phyloP scores from a whole-genome alignment of 2,888 invertebrate species.

The Carpatolechia fugitivella region DNA sequence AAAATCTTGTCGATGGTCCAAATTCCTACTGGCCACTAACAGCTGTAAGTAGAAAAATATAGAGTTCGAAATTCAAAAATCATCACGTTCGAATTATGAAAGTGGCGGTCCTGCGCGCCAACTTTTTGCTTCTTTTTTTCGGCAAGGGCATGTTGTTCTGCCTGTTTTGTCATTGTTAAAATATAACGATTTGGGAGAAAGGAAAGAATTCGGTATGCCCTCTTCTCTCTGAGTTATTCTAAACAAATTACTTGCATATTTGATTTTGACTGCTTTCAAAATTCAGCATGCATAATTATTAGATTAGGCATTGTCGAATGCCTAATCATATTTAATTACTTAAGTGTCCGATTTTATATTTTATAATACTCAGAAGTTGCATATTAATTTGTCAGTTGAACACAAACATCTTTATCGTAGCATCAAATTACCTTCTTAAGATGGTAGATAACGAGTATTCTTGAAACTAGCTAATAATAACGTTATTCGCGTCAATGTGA shows the following conservation, averaged over 20 bases:
- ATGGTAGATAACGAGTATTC: background rate
- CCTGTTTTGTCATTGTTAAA: constrained; percentile 19
- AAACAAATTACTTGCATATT: background rate
- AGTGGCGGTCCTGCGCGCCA: constrained; percentile 31
- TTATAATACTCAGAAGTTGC: background rate
- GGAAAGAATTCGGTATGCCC: constrained; percentile 2
- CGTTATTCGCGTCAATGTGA: constrained; percentile 14
- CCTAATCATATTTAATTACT: background rate
- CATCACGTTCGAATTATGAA: constrained; percentile 17
- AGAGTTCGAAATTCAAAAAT: constrained; percentile 11
- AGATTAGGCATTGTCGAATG: background rate
- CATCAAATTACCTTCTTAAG: background rate
- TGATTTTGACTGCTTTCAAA: too few species aligned
- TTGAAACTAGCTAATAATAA: constrained; percentile 16
- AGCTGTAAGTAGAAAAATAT: constrained; percentile 13
- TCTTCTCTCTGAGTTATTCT: background rate
- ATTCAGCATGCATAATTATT: too few species aligned
- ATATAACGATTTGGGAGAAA: constrained; percentile 21
- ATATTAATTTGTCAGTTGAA: background rate
- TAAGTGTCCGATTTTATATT: background rate
- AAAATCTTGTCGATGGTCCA: constrained; percentile 17
- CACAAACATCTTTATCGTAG: background rate
- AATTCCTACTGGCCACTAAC: background rate
- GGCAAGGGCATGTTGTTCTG: constrained; percentile 31
- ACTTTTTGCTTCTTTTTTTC: constrained; percentile 34